phyloP scores from a whole-genome alignment of 2,888 invertebrate genomes.

The Lasioglossum marginatum region DNA sequence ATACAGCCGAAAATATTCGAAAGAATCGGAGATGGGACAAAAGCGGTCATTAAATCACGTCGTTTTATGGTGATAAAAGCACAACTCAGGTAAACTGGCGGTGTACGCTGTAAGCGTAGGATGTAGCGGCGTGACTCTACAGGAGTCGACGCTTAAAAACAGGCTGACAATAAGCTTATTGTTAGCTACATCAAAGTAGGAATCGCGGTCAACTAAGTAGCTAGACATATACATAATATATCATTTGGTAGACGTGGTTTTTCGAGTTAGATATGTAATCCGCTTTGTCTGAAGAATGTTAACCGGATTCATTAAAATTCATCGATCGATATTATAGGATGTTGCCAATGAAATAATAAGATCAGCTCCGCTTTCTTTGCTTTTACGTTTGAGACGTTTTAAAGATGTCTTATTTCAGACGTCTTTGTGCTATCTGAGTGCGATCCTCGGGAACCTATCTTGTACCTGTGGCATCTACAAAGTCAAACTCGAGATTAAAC shows the following conservation, averaged over 20 bases:
- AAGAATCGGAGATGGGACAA: conserved; percentile 3
- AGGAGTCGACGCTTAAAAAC: neutral
- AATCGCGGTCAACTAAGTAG: too few relatives aligned
- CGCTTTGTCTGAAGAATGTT: neutral
- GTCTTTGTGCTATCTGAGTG: too few relatives aligned
- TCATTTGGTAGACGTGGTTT: neutral
- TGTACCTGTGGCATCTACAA: neutral
- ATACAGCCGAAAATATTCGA: conserved; percentile 16
- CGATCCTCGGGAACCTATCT: neutral
- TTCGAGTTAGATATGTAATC: neutral
- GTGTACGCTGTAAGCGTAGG: neutral
- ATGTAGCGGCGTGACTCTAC: neutral
- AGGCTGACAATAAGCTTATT: neutral
- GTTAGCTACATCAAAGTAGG: neutral
- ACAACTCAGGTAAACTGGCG: conserved; percentile 36
- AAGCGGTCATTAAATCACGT: neutral
- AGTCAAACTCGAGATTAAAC: neutral
- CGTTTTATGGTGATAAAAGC: conserved; percentile 13
- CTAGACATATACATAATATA: neutral
- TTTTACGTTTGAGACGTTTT: too few relatives aligned
- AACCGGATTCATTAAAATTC: neutral
- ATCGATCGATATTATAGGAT: neutral
- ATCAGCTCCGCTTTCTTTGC: too few relatives aligned
- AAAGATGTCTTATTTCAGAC: too few relatives aligned
- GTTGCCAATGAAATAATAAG: too few relatives aligned